Base-by-base conservation (phyloP, 2,797 vertebrate species). In the Hephaestus fuliginosus region DNA sequence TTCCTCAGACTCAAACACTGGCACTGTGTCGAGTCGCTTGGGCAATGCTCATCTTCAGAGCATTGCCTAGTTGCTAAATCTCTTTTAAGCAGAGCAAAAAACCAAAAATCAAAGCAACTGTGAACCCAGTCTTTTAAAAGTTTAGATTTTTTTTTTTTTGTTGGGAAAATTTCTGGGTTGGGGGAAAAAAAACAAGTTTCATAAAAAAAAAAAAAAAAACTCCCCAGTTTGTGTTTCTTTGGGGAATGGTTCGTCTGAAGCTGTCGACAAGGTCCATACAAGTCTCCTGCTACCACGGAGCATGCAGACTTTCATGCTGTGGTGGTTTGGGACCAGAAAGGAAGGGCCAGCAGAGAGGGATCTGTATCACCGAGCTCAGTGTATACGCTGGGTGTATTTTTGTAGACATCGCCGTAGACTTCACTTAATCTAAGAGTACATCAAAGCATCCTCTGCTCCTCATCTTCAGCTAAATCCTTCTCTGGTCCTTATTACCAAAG, bases 401-500 rank as follows among this genome's bases (percentile, higher is more conserved):
- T 93, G 91, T 94, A 95, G 93, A 92, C 92, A 94, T 95, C 85
- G 89, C 84, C 88, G 89, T 93, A 94, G 90, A 95, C 91, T 95
- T 94, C 87, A 82, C 91, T 95, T 94, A 92, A 95, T 95, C 93
- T 95, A 94, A 95, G 85, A 93, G 93, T 89, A 96, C 94, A 96
- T 96, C 95, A 96, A 96, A 96, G 95, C 91, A 85, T 92, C 90
- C 81, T 86, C 79, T 87, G 81, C 90, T 91, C 88, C 88, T 92
- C 92, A 90, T 86, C 90, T 89, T 60, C 81, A 88, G 85, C 91
- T 93, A 91, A 94, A 94, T 85, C 91, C 92, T 94, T 86, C 88
- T 93, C 92, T 95, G 93, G 93, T 95, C 91, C 93, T 94, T 95
- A 94, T 94, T 94, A 94, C 94, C 91, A 95, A 96, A 96, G 94